Percentiles rank a stretch among this genome's conserved stretches.
phyloP scores from a whole-genome alignment of 1,140 invertebrate genomes.

The Tetramorium parvispinum region DNA sequence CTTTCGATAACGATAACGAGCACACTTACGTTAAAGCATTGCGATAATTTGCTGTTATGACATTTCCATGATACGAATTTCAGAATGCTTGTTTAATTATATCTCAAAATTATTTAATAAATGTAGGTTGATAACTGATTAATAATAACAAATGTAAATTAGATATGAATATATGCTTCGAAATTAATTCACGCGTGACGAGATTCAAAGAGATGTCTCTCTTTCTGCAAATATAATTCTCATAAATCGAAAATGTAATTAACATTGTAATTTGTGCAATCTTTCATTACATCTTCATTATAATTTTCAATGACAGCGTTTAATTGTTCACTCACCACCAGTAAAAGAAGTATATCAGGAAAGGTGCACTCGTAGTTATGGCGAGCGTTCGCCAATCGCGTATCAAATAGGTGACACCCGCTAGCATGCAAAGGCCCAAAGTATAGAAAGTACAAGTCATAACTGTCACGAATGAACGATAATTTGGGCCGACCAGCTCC shows the following conservation, averaged over 20 bases:
- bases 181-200: background rate
- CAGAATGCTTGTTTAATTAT: background rate
- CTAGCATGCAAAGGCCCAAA: constrained; percentile 92
- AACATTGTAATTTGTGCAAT: background rate
- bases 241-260: background rate
- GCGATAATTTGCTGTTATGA: background rate
- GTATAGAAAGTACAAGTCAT: constrained; percentile 96
- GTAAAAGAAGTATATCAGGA: constrained; percentile 93
- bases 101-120: background rate
- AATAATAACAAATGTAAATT: background rate
- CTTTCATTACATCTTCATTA: background rate
- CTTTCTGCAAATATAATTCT: background rate
- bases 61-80: background rate
- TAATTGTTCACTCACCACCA: constrained; percentile 88
- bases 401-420: constrained; percentile 93
- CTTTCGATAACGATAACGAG: background rate
- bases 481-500: constrained; percentile 95
- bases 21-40: background rate
- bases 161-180: background rate
- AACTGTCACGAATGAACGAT: constrained; percentile 95
- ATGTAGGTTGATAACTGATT: background rate
- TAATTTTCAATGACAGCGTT: background rate
- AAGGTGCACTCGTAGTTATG: constrained; percentile 93
- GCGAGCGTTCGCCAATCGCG: constrained; percentile 93
- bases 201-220: background rate